Conservation (phyloP, 2,113 vertebrate species). For the Carassius auratus region DNA sequence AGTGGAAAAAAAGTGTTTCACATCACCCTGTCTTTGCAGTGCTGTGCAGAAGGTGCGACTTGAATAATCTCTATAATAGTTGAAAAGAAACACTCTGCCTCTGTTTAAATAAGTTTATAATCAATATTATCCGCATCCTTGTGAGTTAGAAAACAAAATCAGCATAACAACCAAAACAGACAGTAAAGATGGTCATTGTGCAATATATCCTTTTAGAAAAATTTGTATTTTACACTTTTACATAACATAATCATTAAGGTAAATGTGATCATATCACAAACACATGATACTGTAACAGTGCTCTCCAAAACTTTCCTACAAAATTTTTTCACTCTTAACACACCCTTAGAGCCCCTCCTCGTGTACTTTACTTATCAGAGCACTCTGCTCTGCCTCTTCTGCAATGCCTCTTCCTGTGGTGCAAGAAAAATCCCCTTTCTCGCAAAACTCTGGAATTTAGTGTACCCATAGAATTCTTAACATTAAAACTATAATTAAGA, state of each 20-base stretch:
- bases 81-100: background rate
- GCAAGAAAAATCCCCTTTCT: background rate
- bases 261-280: background rate
- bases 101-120: constrained; percentile 9
- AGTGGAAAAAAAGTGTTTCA: constrained; percentile 68
- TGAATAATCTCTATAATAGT: constrained; percentile 24
- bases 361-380: constrained; percentile 9
- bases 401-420: constrained; percentile 2
- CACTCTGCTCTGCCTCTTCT: constrained; percentile 14
- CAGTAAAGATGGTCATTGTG: background rate
- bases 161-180: background rate
- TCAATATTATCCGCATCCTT: background rate
- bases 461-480: background rate
- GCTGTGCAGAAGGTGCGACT: constrained; percentile 67
- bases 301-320: background rate
- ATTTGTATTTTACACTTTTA: background rate
- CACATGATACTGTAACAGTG: background rate
- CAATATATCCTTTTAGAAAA: background rate
- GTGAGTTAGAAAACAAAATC: background rate
- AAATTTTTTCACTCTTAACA: background rate
- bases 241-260: background rate
- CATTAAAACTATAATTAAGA: constrained; percentile 1
- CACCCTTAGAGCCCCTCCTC: constrained; percentile 6
- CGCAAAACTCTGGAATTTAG: constrained; percentile 24
- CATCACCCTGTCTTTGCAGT: constrained; percentile 64